Base-by-base conservation (phyloP, 2,888 invertebrate genomes). In the Auanema sp. region DNA sequence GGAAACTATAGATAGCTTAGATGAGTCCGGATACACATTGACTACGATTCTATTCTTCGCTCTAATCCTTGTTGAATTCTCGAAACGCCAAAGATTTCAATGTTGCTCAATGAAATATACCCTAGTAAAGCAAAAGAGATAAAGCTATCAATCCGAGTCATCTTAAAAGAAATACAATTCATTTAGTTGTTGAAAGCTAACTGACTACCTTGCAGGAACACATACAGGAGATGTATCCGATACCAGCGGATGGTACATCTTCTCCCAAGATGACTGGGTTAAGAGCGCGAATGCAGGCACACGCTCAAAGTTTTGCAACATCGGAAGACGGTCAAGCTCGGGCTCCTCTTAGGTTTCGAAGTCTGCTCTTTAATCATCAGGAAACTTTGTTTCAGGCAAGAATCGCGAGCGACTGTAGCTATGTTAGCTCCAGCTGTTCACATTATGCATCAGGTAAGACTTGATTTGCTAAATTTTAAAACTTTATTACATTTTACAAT, bases 351-450 rank as follows among this genome's bases (percentile, higher is more conserved):
- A 53, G 64, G 64, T 58, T 11, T 8, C 47, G 18, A 11, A 25
- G 4, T 40, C 14, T 55, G 10, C n/a, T 58, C n/a, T 33, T 49
- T 18, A 6, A 11, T 2, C 33, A 16, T 14, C 43, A 33, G 33
- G 47, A 10, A n/a, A n/a, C 11, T 44, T 23, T 24, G 12, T 57
- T 75, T 11, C 60, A 70, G 79, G 55, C 72, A 76, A 52, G 80
- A 81, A 56, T 77, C 77, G 16, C 64, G 80, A n/a, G 79, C 81
- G 12, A 81, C 80, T 4, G 80, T 81, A 12, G 79, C 79, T 1
- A 81, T 82, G 80, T 61, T 82, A 40, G 81, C 81, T 3, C 82
- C 82, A 8, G 82, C 82, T 0, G 78, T 82, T 14, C 81, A 81
- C 69, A 79, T 82, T 25, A 81, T 82, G 81, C 79, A 81, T 64